Conservation (phyloP, 2,888 invertebrate genomes). For the Drosophila pseudotakahashii region DNA sequence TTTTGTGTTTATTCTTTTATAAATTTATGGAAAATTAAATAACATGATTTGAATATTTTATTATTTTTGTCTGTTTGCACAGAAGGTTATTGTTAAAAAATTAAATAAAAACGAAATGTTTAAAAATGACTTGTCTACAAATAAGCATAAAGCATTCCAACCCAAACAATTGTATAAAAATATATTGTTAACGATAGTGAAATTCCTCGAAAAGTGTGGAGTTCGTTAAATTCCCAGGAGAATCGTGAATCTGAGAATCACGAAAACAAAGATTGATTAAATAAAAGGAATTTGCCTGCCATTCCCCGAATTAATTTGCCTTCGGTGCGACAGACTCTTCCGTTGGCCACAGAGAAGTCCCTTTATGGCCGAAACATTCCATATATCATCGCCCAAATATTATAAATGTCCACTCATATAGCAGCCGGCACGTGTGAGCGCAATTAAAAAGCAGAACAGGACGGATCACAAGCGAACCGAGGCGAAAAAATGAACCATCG, state of each 20-base stretch:
- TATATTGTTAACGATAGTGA: slow-evolving; percentile 4
- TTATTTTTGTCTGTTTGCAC: too few species aligned
- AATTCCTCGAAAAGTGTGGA: slow-evolving; percentile 7
- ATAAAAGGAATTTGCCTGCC: neutral
- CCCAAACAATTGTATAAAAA: neutral
- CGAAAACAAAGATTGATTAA: slow-evolving; percentile 9
- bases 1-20: too few species aligned
- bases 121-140: neutral
- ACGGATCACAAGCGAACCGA: slow-evolving; percentile 13
- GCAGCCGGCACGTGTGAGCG: slow-evolving; percentile 68
- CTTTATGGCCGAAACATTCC: slow-evolving; percentile 63
- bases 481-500: slow-evolving; percentile 9
- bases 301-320: slow-evolving; percentile 1
- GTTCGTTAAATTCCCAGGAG: slow-evolving; percentile 6
- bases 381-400: slow-evolving; percentile 68
- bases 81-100: too few species aligned
- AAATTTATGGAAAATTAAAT: too few species aligned
- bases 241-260: neutral
- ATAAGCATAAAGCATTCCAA: too few species aligned
- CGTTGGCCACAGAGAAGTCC: slow-evolving; percentile 55
- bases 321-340: neutral
- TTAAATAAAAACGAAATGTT: neutral
- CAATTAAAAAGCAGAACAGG: slow-evolving; percentile 60
- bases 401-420: slow-evolving; percentile 32
- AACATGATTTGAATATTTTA: neutral